Base-by-base conservation (phyloP, 2,888 invertebrate species). In the Rhimphoctona megacephalus region DNA sequence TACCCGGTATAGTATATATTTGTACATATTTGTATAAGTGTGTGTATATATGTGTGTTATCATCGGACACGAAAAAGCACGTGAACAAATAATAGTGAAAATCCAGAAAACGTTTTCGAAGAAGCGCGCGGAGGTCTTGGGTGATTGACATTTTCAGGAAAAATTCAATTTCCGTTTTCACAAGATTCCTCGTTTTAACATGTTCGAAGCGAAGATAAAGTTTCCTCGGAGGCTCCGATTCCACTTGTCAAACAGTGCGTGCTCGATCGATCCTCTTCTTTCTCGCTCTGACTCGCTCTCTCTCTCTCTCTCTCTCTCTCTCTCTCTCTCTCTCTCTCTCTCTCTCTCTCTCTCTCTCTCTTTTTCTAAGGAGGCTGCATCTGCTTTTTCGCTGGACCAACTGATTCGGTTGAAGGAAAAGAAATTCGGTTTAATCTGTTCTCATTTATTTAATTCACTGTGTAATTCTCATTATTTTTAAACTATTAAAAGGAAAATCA, bases 161-260 rank as follows among this genome's bases (percentile, higher is more conserved):
- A 67, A 69, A 80, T 84, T 84, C 84, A 74, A 84, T 84, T 84
- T 84, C 84, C 84, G 84, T 67, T 69, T 36, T 49, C 30, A 67
- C 49, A 49, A 80, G 52, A 74, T 84, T 74, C 69, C 73, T 66
- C 80, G 80, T 80, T 80, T 80, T 67, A 84, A 36, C 61, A 69
- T 84, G 79, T 67, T 46, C 72, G 17, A 36, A 74, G 74, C 61
- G 80, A 80, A 84, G 79, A 84, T 84, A 79, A 84, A 80, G 74
- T 78, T 73, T 80, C 74, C 22, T 61, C 80, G 49, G 25, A 74
- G 49, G 74, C 80, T 84, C 25, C 64, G 84, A 84, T 74, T 80
- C 67, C 49, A 83, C 79, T 69, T 80, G 84, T 80, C 84, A 84
- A 79, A 80, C 73, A 49, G 39, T 69, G 84, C 67, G 73, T 67